A percentile compares a stretch with the other conserved stretches of the same genome.
Evolutionary conservation across 2,797 vertebrate genomes (phyloP).

Genomic region (Orestias chungarensis): DNA sequence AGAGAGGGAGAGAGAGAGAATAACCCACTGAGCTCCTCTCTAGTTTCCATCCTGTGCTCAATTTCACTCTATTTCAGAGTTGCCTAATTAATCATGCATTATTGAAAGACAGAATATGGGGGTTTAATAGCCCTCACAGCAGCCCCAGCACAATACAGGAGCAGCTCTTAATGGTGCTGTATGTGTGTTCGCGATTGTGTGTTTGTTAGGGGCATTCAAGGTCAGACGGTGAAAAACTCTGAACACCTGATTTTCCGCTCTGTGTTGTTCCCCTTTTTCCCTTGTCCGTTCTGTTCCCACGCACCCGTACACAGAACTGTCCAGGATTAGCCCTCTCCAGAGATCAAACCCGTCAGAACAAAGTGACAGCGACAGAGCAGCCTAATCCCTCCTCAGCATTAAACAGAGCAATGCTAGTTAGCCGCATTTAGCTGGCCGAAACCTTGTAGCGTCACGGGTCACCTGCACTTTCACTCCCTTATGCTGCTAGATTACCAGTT

Average conservation of each 20-base stretch:
- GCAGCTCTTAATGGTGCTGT: constrained; percentile 47
- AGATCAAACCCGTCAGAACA: constrained; percentile 7
- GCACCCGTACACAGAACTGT: constrained; percentile 2
- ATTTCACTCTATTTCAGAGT: constrained; percentile 80
- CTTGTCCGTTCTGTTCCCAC: constrained; percentile 8
- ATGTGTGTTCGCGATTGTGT: constrained; percentile 19
- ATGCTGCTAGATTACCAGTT: constrained; percentile 1
- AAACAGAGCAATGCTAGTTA: constrained; percentile 37
- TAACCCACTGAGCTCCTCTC: constrained; percentile 60
- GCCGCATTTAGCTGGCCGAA: constrained; percentile 30
- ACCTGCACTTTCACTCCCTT: constrained; percentile 51
- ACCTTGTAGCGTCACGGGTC: constrained; percentile 57
- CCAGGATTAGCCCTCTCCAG: constrained; percentile 1
- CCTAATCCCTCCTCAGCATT: constrained; percentile 41
- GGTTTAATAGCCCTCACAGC: constrained; percentile 74
- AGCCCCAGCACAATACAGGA: constrained; percentile 63
- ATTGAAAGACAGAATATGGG: constrained; percentile 77
- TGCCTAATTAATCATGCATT: constrained; percentile 84
- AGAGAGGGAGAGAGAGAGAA: neutral
- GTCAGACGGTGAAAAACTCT: constrained; percentile 56
- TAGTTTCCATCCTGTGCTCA: constrained; percentile 76
- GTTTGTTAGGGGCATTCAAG: constrained; percentile 52
- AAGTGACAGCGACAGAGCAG: neutral
- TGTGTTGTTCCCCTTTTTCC: neutral
- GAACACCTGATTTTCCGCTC: constrained; percentile 32